Evolutionary conservation across 2,113 vertebrate species (phyloP), one percentile per base, ranked within the genome.

Genomic region (Pterocles gutturalis): DNA sequence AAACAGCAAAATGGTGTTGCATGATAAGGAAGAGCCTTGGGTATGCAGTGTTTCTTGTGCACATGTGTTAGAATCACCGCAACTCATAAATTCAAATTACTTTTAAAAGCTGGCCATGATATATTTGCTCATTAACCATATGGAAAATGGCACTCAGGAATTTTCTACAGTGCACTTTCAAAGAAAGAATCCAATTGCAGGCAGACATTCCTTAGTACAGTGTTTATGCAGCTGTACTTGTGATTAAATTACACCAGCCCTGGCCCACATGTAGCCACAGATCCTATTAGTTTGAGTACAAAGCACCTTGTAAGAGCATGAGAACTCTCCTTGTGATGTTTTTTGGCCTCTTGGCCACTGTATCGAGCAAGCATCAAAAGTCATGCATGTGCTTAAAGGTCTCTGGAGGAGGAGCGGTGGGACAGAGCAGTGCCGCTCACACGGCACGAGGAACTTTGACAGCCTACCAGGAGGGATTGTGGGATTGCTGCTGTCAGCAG

Each of bases 201-300:
- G 98, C 98, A 99, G 98, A 99, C 98, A 99, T 99, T 99, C 98
- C 98, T 99, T 96, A 97, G 98, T 99, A 98, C 98, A 97, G 98
- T 99, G 99, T 99, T 99, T 99, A 98, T 98, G 98, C 99, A 99
- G 99, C 99, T 99, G 99, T 98, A 99, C 98, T 98, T 94, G 97
- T 95, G 98, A 99, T 99, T 99, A 99, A 99, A 99, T 99, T 99
- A 99, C 99, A 98, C 97, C 98, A 97, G 90, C 97, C 97, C 97
- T 83, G 98, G 98, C 98, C 98, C 98, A 98, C 97, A 98, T 98
- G 98, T 98, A 98, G 97, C 98, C 98, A 90, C 97, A 98, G 98
- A 98, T 98, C 98, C 98, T 98, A 98, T 98, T 99, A 99, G 98
- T 92, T 94, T 51, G 97, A 98, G 98, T 98, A 98, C 98, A 98